Evolutionary conservation across 2,797 vertebrate species (phyloP).

Genomic region (Xerus rutilus): DNA sequence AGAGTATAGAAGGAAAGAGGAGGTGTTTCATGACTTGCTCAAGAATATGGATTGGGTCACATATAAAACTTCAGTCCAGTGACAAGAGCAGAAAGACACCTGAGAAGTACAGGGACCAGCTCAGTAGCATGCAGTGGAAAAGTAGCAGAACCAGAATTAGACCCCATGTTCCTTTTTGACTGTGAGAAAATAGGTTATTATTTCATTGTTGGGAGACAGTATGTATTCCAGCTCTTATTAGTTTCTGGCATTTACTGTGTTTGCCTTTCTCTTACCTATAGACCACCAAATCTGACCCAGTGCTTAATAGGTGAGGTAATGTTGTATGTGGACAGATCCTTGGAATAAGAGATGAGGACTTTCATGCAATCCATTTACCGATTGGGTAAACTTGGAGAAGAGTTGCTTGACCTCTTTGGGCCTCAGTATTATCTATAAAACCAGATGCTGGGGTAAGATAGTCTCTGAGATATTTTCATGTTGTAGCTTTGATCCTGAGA

Average conservation of each 20-base stretch:
- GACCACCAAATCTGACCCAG: background rate
- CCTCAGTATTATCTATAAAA: background rate
- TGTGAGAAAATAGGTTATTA: background rate
- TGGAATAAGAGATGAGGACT: background rate
- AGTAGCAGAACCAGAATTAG: background rate
- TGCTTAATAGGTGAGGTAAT: background rate
- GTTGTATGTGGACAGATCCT: rapidly evolving
- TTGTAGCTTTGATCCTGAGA: background rate
- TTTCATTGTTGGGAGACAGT: background rate
- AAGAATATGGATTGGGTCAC: background rate
- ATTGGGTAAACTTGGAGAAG: background rate
- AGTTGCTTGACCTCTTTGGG: background rate
- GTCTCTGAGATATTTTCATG: background rate
- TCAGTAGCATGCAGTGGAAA: background rate
- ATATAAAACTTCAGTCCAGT: background rate
- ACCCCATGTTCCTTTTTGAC: background rate
- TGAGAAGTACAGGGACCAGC: background rate
- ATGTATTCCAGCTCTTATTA: background rate
- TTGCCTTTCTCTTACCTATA: background rate
- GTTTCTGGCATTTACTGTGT: background rate
- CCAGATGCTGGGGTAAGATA: background rate
- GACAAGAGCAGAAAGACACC: background rate
- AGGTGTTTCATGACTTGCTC: background rate
- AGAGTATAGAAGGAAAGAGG: background rate
- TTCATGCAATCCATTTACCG: background rate